A percentile compares a stretch with the other conserved stretches of the same genome.
Evolutionary conservation across 1,140 invertebrate genomes (phyloP).

Genomic region (Pseudomyrmex dendroicus): DNA sequence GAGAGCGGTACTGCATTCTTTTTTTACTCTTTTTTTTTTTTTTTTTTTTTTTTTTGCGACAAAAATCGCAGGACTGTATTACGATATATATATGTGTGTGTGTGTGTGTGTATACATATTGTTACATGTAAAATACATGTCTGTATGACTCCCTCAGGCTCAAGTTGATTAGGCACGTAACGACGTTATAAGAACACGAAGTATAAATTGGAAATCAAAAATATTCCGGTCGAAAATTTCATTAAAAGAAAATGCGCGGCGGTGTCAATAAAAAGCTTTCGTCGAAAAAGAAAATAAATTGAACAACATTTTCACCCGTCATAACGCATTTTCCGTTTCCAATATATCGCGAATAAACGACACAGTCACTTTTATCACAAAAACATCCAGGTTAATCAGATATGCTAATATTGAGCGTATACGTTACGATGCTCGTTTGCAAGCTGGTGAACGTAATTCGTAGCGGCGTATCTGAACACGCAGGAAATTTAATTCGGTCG

Average conservation of each 20-base stretch:
- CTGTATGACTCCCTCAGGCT: background rate
- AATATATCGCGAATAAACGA: background rate
- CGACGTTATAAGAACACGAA: background rate
- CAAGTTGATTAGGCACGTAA: background rate
- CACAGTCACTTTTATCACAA: background rate
- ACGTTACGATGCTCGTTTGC: slow-evolving; percentile 39
- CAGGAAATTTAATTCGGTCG: slow-evolving; percentile 39
- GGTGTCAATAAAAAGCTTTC: background rate
- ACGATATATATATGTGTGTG: too few species aligned
- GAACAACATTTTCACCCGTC: background rate
- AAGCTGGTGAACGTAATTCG: slow-evolving; percentile 44
- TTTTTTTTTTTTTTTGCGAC: background rate
- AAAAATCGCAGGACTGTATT: slow-evolving; percentile 7
- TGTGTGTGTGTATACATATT: background rate
- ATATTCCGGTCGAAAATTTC: background rate
- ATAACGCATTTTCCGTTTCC: background rate
- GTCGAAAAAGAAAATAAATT: background rate
- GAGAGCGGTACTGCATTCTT: slow-evolving; percentile 12
- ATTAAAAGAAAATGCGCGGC: background rate
- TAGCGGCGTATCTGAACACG: slow-evolving; percentile 16
- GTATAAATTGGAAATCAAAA: background rate
- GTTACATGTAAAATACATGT: slow-evolving; percentile 1
- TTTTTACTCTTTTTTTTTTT: background rate
- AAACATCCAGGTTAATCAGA: slow-evolving; percentile 32
- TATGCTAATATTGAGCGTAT: slow-evolving; percentile 30